Base-by-base conservation (phyloP, 2,113 vertebrate genomes). In the Xyrauchen texanus region DNA sequence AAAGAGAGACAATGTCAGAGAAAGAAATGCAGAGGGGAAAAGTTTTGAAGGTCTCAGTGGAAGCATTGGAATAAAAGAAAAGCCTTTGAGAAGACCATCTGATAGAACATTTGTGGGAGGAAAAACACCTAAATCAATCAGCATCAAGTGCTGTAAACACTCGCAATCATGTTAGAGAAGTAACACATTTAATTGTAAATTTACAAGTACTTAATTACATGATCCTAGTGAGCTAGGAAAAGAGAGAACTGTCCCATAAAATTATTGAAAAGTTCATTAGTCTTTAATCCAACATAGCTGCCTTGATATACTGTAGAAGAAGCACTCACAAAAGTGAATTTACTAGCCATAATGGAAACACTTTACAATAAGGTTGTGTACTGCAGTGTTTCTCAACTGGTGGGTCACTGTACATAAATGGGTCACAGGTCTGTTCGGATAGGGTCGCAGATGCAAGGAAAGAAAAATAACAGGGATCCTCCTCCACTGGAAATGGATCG, bases 331-430 rank as follows among this genome's bases (percentile, higher is more conserved):
- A 66, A 78, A 72, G 57, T 73, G 10, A 77, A 74, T 79, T 34
- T 79, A 72, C 83, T 76, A 58, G 9, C 10, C 7, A 62, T 73
- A 79, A 83, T 78, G 70, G 77, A 82, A 34, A 34, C 3, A 34
- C 21, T 34, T 34, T 34, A 34, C 21, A 34, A 34, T 34, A 34
- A 34, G 21, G 21, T 34, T 34, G 21, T 34, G 21, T 34, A 34
- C 21, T 34, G 21, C 21, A 34, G 21, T 34, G 21, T 34, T 34
- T 34, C 21, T 34, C 21, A 34, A 34, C 21, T 34, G 21, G 21
- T 34, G 21, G 21, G 21, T 34, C 21, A 3, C 21, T 1, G 21
- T 3, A 34, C 21, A 34, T 34, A 34, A 34, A 34, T 34, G 21
- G 21, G 21, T 1, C 21, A 34, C 21, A 34, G 21, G 21, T 34